phyloP scores from a whole-genome alignment of 64 coral and sea anemone genomes.

The Stylophora pistillata region DNA sequence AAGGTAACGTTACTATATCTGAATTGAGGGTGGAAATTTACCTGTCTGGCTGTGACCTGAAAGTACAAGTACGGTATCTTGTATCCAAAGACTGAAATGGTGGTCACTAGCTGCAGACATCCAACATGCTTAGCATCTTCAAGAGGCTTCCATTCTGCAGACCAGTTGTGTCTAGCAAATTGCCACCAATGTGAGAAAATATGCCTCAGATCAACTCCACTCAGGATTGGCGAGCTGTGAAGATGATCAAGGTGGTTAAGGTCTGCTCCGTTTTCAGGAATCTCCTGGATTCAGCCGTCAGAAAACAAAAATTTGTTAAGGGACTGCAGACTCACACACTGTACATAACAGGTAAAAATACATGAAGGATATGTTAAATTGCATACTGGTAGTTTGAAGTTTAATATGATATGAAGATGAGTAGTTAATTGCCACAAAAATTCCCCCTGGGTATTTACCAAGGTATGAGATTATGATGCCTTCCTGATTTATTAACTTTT shows the following conservation, averaged over 20 bases:
- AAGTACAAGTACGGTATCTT: constrained; percentile 64
- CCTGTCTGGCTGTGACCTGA: constrained; percentile 85
- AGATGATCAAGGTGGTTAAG: constrained; percentile 67
- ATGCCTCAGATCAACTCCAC: constrained; percentile 65
- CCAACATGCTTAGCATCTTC: constrained; percentile 74
- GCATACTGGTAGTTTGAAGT: too few species aligned
- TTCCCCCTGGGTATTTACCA: too few species aligned
- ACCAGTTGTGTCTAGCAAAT: constrained; percentile 62
- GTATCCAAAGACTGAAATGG: constrained; percentile 66
- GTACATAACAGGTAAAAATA: too few species aligned
- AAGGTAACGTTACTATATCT: too few species aligned
- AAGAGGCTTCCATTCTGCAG: constrained; percentile 58
- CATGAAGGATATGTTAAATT: too few species aligned
- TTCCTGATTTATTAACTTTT: too few species aligned
- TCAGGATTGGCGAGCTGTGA: constrained; percentile 55
- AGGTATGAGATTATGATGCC: too few species aligned
- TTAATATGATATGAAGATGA: too few species aligned
- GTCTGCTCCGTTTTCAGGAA: constrained; percentile 93
- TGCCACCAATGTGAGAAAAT: constrained; percentile 68
- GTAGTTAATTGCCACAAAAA: too few species aligned
- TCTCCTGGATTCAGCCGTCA: constrained; percentile 41
- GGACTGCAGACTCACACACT: too few species aligned
- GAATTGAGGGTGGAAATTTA: not conserved
- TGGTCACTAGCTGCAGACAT: constrained; percentile 49
- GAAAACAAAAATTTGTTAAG: too few species aligned